phyloP scores from a whole-genome alignment of 1,140 invertebrate species.

The Drosophila kurseongensis region DNA sequence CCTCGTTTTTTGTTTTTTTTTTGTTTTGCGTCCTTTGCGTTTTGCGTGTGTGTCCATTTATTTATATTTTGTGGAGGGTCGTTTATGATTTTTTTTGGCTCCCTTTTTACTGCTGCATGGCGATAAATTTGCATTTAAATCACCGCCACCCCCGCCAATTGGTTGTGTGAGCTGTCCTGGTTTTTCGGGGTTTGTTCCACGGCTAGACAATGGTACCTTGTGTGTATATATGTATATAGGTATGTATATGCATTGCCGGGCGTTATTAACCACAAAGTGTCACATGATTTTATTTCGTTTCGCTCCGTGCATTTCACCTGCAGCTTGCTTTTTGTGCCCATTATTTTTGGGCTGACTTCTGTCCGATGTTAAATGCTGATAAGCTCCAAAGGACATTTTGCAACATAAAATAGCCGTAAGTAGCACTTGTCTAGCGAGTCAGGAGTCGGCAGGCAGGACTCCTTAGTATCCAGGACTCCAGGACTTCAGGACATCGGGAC shows the following conservation, averaged over 20 bases:
- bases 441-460: slow-evolving; percentile 21
- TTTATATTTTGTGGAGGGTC: slow-evolving; percentile 53
- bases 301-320: slow-evolving; percentile 67
- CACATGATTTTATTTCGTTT: slow-evolving; percentile 79
- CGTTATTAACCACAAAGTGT: slow-evolving; percentile 83
- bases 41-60: slow-evolving; percentile 44
- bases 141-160: slow-evolving; percentile 63
- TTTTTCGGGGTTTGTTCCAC: slow-evolving; percentile 40
- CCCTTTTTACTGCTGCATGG: slow-evolving; percentile 71
- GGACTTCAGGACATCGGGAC: slow-evolving; percentile 21
- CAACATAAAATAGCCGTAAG: slow-evolving; percentile 80
- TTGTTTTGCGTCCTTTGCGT: slow-evolving; percentile 37
- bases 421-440: slow-evolving; percentile 71
- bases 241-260: slow-evolving; percentile 37
- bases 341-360: slow-evolving; percentile 72
- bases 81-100: slow-evolving; percentile 54
- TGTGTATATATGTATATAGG: slow-evolving; percentile 6
- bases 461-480: slow-evolving; percentile 35
- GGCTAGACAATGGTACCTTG: slow-evolving; percentile 29
- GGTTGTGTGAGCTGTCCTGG: slow-evolving; percentile 38
- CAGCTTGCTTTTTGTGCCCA: slow-evolving; percentile 61
- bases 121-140: slow-evolving; percentile 83
- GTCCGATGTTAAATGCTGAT: slow-evolving; percentile 72
- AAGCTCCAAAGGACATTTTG: slow-evolving; percentile 75
- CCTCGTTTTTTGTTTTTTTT: slow-evolving; percentile 28